Conservation (phyloP, 2,888 invertebrate genomes). For the Odontocolon sp. region DNA sequence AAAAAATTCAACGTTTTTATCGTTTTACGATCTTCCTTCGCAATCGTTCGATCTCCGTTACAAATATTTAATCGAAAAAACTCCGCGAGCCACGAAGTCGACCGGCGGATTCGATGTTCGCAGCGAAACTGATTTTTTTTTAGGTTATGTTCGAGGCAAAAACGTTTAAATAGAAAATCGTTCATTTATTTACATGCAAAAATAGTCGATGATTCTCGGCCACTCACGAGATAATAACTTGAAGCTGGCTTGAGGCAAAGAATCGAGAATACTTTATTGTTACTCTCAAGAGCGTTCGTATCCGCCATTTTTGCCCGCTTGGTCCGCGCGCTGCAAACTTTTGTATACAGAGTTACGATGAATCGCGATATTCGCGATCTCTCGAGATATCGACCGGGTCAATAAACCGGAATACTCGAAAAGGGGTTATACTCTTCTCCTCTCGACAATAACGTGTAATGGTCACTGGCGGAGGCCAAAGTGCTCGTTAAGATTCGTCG, state of each 20-base stretch:
- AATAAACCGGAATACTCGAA: neutral
- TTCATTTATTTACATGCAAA: neutral
- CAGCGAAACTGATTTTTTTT: too few relatives aligned
- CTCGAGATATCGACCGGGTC: neutral
- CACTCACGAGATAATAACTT: constrained; percentile 63
- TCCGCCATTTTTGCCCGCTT: constrained; percentile 63
- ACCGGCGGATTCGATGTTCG: too few relatives aligned
- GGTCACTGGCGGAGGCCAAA: neutral
- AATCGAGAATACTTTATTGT: constrained; percentile 58
- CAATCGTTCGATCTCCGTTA: too few relatives aligned
- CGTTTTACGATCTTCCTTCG: neutral
- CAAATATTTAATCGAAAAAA: too few relatives aligned
- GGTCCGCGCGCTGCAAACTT: neutral
- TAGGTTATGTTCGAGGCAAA: constrained; percentile 47
- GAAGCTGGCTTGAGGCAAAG: constrained; percentile 55
- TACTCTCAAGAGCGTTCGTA: constrained; percentile 52
- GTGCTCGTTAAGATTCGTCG: neutral
- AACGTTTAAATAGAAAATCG: neutral
- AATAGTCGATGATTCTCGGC: constrained; percentile 2
- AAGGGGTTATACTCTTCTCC: neutral
- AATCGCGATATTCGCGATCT: constrained; percentile 1
- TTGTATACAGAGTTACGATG: neutral
- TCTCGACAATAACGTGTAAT: constrained; percentile 4
- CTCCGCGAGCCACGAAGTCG: too few relatives aligned
- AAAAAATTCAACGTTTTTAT: neutral